These are phyloP conservation scores for Pantherophis alleghaniensis DNA, from an alignment of 2,797 vertebrate species.

Conservation along the genomic window DNA sequence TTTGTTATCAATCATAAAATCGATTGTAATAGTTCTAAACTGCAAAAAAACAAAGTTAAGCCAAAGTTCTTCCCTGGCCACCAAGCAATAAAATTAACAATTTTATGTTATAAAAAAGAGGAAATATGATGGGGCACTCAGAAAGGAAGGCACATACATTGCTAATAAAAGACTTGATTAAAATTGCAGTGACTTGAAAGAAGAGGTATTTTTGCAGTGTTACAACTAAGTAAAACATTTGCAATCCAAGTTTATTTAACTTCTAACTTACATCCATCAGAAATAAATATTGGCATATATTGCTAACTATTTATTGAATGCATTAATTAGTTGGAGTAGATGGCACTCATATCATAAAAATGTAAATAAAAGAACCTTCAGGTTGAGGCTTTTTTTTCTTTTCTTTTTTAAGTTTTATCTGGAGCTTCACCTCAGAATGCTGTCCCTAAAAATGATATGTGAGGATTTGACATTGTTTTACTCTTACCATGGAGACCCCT, in stretches of 20 bases:
- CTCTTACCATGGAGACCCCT: not conserved
- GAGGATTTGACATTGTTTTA: not conserved
- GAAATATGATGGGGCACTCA: not conserved
- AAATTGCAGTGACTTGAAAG: not conserved
- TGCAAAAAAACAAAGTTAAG: not conserved
- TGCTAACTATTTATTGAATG: not conserved
- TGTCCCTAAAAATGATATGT: not conserved
- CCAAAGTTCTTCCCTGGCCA: not conserved
- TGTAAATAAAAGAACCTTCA: not conserved
- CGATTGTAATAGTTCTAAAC: not conserved
- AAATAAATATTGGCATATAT: not conserved
- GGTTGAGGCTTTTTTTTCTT: not conserved
- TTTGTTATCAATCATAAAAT: not conserved
- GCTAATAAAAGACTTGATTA: not conserved
- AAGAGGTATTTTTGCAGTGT: not conserved
- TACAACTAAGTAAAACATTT: not conserved
- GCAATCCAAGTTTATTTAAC: not conserved
- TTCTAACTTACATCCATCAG: not conserved
- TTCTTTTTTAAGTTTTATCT: not conserved
- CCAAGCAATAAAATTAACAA: not conserved
- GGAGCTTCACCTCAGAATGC: not conserved
- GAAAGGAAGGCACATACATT: not conserved
- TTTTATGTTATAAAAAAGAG: not conserved
- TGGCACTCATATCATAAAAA: not conserved
- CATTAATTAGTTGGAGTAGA: not conserved